phyloP scores from a whole-genome alignment of 37 sponge, comb jelly and placozoan genomes.

The Spongilla lacustris region DNA sequence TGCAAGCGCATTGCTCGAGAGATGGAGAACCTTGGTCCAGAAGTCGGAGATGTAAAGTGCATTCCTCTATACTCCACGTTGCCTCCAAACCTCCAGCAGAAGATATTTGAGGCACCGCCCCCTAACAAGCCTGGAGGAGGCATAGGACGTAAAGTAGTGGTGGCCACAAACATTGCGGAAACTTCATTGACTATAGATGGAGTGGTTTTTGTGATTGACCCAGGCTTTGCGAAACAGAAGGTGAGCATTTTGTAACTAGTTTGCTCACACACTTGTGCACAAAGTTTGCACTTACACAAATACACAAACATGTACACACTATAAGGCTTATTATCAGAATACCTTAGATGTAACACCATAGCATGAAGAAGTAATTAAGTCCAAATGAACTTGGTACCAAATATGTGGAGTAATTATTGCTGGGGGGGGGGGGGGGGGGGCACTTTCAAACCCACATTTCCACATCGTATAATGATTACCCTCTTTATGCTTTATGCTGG shows the following conservation, averaged over 20 bases:
- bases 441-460: too few relatives aligned
- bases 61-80: slow-evolving; percentile 98
- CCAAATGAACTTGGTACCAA: too few relatives aligned
- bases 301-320: too few relatives aligned
- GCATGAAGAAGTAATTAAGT: too few relatives aligned
- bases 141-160: slow-evolving; percentile 94
- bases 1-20: slow-evolving; percentile 92
- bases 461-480: too few relatives aligned
- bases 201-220: slow-evolving; percentile 99
- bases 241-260: slow-evolving; percentile 26
- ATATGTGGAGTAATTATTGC: too few relatives aligned
- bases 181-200: slow-evolving; percentile 99
- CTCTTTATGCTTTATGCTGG: too few relatives aligned
- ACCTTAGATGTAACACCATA: too few relatives aligned
- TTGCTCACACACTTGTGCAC: too few relatives aligned
- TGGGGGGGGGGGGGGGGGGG: too few relatives aligned
- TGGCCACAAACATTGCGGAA: slow-evolving; percentile 98
- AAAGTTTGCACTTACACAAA: too few relatives aligned
- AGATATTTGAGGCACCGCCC: slow-evolving; percentile 97
- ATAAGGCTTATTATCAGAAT: too few relatives aligned
- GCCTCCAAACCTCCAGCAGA: slow-evolving; percentile 96
- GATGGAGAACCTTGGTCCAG: slow-evolving; percentile 95
- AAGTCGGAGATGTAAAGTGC: slow-evolving; percentile 89
- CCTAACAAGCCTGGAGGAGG: slow-evolving; percentile 87
- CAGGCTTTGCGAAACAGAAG: slow-evolving; percentile 99